Evolutionary conservation across 2,888 invertebrate species (phyloP).

Genomic region (Mesodorylaimus sp.): DNA sequence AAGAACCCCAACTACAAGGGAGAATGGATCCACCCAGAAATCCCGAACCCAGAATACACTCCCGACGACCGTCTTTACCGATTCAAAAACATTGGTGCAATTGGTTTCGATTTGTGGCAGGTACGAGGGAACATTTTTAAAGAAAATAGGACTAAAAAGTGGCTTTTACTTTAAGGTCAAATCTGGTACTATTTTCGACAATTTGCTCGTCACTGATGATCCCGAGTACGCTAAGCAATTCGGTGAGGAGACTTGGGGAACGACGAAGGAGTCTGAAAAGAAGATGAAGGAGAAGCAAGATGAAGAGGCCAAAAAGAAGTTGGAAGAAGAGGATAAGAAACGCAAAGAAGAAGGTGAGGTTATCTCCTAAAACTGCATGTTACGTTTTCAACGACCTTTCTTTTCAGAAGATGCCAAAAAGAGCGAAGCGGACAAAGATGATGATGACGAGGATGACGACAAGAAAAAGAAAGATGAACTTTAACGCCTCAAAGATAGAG

Average conservation of each 20-base stretch:
- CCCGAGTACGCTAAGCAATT: conserved; percentile 51
- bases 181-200: conserved; percentile 95
- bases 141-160: background rate
- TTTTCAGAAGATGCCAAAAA: conserved; percentile 17
- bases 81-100: conserved; percentile 65
- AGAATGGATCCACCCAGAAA: conserved; percentile 86
- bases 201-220: conserved; percentile 79
- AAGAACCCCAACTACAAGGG: conserved; percentile 88
- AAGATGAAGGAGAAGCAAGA: conserved; percentile 81
- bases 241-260: conserved; percentile 38
- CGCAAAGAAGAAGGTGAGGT: conserved; percentile 32
- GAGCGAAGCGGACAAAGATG: conserved; percentile 17
- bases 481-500: background rate
- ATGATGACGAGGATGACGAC: conserved; percentile 16
- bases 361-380: background rate
- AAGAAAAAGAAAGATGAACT: conserved; percentile 5
- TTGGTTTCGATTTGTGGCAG: conserved; percentile 92
- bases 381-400: too few species aligned
- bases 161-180: conserved; percentile 46
- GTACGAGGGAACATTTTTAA: conserved; percentile 17
- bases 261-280: conserved; percentile 62
- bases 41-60: conserved; percentile 89
- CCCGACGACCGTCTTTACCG: conserved; percentile 66
- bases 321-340: conserved; percentile 40
- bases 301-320: conserved; percentile 49